phyloP scores from a whole-genome alignment of 2,888 invertebrate species.

The Synanthedon formicaeformis region DNA sequence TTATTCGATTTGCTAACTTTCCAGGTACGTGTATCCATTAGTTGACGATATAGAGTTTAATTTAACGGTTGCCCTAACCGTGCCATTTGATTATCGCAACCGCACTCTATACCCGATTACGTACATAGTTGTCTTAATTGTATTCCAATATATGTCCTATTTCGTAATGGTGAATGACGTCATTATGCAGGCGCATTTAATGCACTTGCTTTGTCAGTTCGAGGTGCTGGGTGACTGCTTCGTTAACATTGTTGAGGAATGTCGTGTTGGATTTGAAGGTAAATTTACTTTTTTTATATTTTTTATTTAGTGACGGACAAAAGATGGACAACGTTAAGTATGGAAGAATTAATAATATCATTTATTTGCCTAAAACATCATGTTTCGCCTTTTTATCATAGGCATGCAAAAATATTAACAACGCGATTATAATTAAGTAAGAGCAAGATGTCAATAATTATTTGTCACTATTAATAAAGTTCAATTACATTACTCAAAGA shows the following conservation, averaged over 20 bases:
- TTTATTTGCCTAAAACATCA: too few species aligned
- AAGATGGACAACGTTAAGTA: too few species aligned
- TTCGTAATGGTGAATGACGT: constrained; percentile 13
- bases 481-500: too few species aligned
- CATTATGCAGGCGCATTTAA: constrained; percentile 10
- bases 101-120: constrained; percentile 8
- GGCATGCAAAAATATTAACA: too few species aligned
- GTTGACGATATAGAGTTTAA: constrained; percentile 14
- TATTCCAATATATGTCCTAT: constrained; percentile 9
- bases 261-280: constrained; percentile 4
- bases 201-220: constrained; percentile 13
- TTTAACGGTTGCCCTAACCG: constrained; percentile 4
- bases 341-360: too few species aligned
- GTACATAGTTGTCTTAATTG: constrained; percentile 6
- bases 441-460: too few species aligned
- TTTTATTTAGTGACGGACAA: constrained; percentile 7
- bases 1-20: background rate
- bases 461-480: too few species aligned
- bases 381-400: too few species aligned
- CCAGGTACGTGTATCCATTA: constrained; percentile 12
- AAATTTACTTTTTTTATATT: background rate
- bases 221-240: constrained; percentile 11
- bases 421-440: too few species aligned
- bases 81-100: constrained; percentile 9
- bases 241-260: constrained; percentile 9